Conservation (phyloP, 2,797 vertebrate species). For the Enteromius mattozi region DNA sequence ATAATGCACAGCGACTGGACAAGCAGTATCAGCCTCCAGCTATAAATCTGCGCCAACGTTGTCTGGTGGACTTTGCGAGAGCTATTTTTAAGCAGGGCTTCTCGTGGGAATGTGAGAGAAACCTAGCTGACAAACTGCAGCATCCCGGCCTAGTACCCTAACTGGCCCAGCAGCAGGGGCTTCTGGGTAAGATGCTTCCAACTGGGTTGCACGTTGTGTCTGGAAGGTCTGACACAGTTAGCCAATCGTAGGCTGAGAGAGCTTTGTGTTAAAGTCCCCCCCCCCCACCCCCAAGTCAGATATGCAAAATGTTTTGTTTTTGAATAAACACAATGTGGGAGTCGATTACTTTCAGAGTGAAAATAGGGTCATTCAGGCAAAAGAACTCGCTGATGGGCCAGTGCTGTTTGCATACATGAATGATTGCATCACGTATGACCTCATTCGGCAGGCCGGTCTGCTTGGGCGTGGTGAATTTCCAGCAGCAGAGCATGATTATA, state of each 20-base stretch:
- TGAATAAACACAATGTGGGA: not conserved
- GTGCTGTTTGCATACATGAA: constrained; percentile 19
- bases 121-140: constrained; percentile 14
- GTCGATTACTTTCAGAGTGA: not conserved
- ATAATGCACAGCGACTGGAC: constrained; percentile 19
- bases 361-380: constrained; percentile 1
- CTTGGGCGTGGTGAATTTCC: constrained; percentile 33
- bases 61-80: constrained; percentile 21
- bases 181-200: constrained; percentile 43
- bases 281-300: too few relatives aligned
- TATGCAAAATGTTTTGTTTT: not conserved
- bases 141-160: constrained; percentile 33
- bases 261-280: not conserved
- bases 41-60: constrained; percentile 10
- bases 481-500: constrained; percentile 24
- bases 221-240: constrained; percentile 25
- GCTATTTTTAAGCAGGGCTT: constrained; percentile 21
- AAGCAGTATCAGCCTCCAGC: not conserved
- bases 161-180: constrained; percentile 29
- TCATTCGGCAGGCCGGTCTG: constrained; percentile 30
- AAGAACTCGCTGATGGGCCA: constrained; percentile 10
- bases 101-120: constrained; percentile 29
- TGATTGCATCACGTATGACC: constrained; percentile 34
- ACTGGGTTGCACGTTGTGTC: constrained; percentile 39
- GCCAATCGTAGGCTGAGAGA: not conserved